These are phyloP conservation scores for Odontesthes bonariensis DNA, from an alignment of 2,113 vertebrate species.

Conservation along the genomic window DNA sequence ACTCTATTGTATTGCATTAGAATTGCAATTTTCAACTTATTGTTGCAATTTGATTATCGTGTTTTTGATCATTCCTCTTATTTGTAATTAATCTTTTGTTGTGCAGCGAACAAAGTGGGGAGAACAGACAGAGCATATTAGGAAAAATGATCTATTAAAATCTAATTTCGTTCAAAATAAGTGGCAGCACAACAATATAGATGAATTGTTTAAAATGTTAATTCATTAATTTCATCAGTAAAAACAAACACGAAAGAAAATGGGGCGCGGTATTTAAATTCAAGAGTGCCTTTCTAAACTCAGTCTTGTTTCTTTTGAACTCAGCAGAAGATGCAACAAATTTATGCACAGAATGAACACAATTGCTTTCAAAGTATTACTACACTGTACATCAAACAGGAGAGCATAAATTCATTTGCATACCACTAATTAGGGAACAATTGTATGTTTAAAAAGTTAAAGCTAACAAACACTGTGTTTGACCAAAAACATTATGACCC, in stretches of 20 bases:
- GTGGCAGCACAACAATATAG: slow-evolving; percentile 77
- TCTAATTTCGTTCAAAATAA: slow-evolving; percentile 86
- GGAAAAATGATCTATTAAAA: slow-evolving; percentile 83
- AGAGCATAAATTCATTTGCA: slow-evolving; percentile 80
- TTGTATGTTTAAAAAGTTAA: slow-evolving; percentile 85
- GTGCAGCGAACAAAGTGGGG: slow-evolving; percentile 81
- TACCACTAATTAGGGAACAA: slow-evolving; percentile 83
- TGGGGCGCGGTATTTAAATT: slow-evolving; percentile 83
- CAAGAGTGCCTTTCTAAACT: slow-evolving; percentile 73
- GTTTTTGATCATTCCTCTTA: slow-evolving; percentile 85
- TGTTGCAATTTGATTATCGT: slow-evolving; percentile 84
- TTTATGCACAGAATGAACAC: slow-evolving; percentile 73
- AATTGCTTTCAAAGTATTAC: slow-evolving; percentile 81
- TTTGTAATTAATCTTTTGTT: slow-evolving; percentile 83
- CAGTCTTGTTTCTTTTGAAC: slow-evolving; percentile 83
- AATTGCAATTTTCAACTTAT: slow-evolving; percentile 79
- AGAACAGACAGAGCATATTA: slow-evolving; percentile 74
- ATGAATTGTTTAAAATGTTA: slow-evolving; percentile 84
- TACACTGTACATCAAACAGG: slow-evolving; percentile 81
- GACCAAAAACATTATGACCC: slow-evolving; percentile 77
- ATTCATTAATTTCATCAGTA: slow-evolving; percentile 80
- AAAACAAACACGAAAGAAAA: slow-evolving; percentile 81
- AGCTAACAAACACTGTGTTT: slow-evolving; percentile 76
- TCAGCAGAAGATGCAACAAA: slow-evolving; percentile 77
- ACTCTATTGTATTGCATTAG: slow-evolving; percentile 78